phyloP scores from a whole-genome alignment of 2,113 vertebrate species.

The Myrmecobius fasciatus region DNA sequence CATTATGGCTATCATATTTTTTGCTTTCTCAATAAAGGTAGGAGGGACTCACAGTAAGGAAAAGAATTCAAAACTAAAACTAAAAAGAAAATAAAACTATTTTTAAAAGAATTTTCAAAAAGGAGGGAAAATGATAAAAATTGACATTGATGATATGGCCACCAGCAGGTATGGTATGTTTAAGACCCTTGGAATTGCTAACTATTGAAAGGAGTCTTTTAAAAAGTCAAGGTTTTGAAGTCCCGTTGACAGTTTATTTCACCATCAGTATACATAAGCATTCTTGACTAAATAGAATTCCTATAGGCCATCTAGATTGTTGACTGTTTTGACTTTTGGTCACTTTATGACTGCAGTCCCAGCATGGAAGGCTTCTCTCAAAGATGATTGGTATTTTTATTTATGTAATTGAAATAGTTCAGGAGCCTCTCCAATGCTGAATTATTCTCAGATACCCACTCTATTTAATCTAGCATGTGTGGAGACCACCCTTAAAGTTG shows the following conservation, averaged over 20 bases:
- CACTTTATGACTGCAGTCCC: slow-evolving; percentile 1
- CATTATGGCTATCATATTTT: neutral
- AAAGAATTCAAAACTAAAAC: no score
- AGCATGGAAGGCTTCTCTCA: neutral
- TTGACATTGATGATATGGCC: no score
- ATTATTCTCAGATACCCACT: neutral
- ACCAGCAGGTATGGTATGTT: neutral
- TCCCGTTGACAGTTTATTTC: slow-evolving; percentile 45
- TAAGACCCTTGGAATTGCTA: neutral
- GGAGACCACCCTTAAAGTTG: neutral
- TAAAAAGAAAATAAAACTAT: no score
- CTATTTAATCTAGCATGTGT: neutral
- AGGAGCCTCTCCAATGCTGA: neutral
- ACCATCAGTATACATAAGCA: slow-evolving; percentile 35
- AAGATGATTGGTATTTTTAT: slow-evolving; percentile 37
- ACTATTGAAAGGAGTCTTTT: slow-evolving; percentile 53
- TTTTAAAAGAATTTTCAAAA: no score
- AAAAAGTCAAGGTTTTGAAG: slow-evolving; percentile 15
- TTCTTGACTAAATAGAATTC: slow-evolving; percentile 48
- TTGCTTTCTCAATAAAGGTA: neutral
- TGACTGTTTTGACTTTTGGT: slow-evolving; percentile 37
- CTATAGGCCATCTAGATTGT: slow-evolving; percentile 32
- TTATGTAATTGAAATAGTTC: slow-evolving; percentile 45
- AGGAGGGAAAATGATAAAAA: no score
- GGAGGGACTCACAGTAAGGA: no score